Base-by-base conservation (phyloP, 2,113 vertebrate genomes). In the Deroptyus accipitrinus region DNA sequence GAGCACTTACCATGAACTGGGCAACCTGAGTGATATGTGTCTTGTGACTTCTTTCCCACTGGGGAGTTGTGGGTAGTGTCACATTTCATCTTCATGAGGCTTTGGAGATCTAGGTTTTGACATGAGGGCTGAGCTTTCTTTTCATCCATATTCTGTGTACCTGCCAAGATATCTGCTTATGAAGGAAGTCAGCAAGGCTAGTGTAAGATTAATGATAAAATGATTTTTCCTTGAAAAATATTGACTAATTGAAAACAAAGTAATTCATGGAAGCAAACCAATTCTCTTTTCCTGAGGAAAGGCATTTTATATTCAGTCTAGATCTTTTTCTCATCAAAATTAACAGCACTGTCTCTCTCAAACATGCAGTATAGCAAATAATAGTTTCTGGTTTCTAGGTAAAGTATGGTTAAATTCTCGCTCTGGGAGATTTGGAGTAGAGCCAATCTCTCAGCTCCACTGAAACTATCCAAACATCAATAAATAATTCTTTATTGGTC, bases 401-500 rank as follows among this genome's bases (percentile, higher is more conserved):
- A 64, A 83, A 64, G 23, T 49, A 24, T 44, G n/a, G 49, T 75
- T 90, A 83, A 54, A 61, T 87, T 69, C 42, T 52, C 63, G 4
- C 61, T 83, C 27, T 59, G n/a, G 14, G 33, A 75, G 37, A 74
- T 64, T 64, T 52, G 67, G 9, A 79, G 66, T 62, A 75, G 49
- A 24, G 86, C 28, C 31, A 23, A 3, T 69, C 42, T 39, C 55
- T 90, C 55, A 86, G 19, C 35, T n/a, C 20, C 54, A 27, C 2
- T 87, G 55, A 86, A 92, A 31, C 57, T 70, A 61, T 54, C 42
- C n/a, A 79, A 82, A 92, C 39, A 75, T 79, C 67, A 83, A n/a
- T 90, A 90, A 70, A 75, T 79, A 54, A 74, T 46, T 48, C 41
- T 73, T 73, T 82, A 73, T 74, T 86, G 25, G 27, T 59, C 73